Base-by-base conservation (phyloP, 2,797 vertebrate genomes). In the Apogon hyalosoma region DNA sequence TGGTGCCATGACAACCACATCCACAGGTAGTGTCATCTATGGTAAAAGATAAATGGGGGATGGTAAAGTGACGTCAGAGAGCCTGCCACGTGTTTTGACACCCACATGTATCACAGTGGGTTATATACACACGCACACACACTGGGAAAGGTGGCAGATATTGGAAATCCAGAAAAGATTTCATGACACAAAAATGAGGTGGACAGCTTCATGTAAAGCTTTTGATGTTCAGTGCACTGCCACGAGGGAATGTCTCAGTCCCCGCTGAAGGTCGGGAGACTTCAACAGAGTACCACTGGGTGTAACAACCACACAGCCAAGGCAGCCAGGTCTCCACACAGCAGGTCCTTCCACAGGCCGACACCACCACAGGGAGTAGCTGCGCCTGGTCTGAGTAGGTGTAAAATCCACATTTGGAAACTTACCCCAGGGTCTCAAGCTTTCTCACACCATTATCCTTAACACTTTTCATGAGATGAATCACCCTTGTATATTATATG, bases 1-100 rank as follows among this genome's bases (percentile, higher is more conserved):
- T 33, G 72, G 47, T 78, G 50, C 78, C 84, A 85, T 85, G 87
- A 79, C 69, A 88, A 87, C 88, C 50, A 33, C 57, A 71, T 78
- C 61, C 8, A 54, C 52, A 73, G 64, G 70, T 69, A 13, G 42
- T 19, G 61, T 67, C 63, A 70, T 57, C 28, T 57, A 45, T 8
- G 2, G 53, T 54, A 56, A 70, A 72, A 64, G 50, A 68, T 68
- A 55, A 57, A 56, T 24, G 9, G 18, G n/a, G 4, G 40, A 6
- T 14, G 53, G 21, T 51, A 9, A 7, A 28, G 24, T 28, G 24
- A 28, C 24, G 24, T 28, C 24, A 28, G 24, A 28, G 24, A 28
- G 24, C 36, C 24, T 13, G 24, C 63, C 54, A 41, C 16, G 2
- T 19, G 39, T 57, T 28, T 45, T 36, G 73, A 38, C 8, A 3